Evolutionary conservation across 2,888 invertebrate genomes (phyloP), one percentile per base, ranked within the genome.

Genomic region (Sinodicranocentrus sp.): DNA sequence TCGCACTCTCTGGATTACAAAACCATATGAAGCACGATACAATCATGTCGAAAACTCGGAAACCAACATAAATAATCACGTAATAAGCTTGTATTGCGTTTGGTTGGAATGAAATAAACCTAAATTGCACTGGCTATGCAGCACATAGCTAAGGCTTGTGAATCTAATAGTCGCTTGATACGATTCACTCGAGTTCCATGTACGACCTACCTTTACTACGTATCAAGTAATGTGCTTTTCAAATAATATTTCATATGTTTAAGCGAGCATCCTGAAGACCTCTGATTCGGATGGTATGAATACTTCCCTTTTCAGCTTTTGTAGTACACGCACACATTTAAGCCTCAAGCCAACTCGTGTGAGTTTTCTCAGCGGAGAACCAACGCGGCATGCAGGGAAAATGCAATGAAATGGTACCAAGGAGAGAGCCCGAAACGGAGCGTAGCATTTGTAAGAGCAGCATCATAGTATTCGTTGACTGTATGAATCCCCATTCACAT

Each of bases 401-500:
- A 43, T 25, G 67, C 21, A 65, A n/a, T n/a, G 5, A 5, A 63
- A 65, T 33, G 33, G 19, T 48, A 48, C n/a, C 48, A 23, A 67
- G 5, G 23, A 10, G 43, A 43, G 44, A 67, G 28, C 13, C 44
- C 43, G 21, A 43, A 67, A 44, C 67, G 15, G 15, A 43, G 67
- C 43, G n/a, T 43, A 43, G 17, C 67, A 67, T 67, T 44, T 67
- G 43, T n/a, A 44, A 17, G 44, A 67, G n/a, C 21, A 67, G 67
- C 67, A 44, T 67, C 67, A n/a, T n/a, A 63, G 33, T 21, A 28
- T 26, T 63, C 10, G 63, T 63, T 59, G 63, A 28, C 10, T 57
- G 39, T 59, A 67, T 76, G 77, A 77, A 77, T 77, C 65, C 52
- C 59, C 68, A 77, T 77, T 77, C 63, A 68, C 77, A 57, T 77